These are phyloP conservation scores for Ptychadena robeensis DNA, from an alignment of 2,797 vertebrate genomes.

Conservation along the genomic window DNA sequence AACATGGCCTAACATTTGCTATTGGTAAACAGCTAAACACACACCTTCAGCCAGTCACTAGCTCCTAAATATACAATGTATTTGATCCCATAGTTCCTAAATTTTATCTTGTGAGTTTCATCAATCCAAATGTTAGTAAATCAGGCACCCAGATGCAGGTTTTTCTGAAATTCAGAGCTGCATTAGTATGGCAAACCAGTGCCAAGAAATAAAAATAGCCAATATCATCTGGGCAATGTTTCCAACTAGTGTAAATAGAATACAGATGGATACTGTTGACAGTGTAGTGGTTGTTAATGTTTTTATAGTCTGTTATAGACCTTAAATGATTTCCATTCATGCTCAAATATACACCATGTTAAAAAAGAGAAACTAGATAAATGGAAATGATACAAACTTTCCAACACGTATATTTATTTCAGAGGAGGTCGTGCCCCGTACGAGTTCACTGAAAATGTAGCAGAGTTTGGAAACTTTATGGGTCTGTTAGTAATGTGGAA, in stretches of 20 bases:
- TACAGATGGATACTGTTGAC: neutral
- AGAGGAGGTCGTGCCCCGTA: conserved; percentile 17
- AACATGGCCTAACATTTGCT: no score
- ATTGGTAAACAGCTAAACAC: no score
- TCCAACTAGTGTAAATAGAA: neutral
- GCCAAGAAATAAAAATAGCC: conserved; percentile 8
- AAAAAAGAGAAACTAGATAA: conserved; percentile 20
- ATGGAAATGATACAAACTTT: conserved; percentile 12
- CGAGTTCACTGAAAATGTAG: conserved; percentile 22
- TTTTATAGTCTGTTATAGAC: neutral
- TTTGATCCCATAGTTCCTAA: no score
- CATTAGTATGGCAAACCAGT: neutral
- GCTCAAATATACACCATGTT: neutral
- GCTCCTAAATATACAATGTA: no score
- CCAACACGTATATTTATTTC: conserved; percentile 34
- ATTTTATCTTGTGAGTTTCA: no score
- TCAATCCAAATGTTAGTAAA: no score
- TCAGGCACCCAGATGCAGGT: neutral
- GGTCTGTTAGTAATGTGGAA: conserved; percentile 42
- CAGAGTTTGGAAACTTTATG: conserved; percentile 23
- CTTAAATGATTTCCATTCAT: conserved; percentile 1
- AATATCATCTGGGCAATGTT: neutral
- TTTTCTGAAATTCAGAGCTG: neutral
- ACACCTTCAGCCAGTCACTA: no score
- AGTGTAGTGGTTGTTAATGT: neutral